Evolutionary conservation across 1,140 invertebrate genomes (phyloP), one percentile per base, ranked within the genome.

Genomic region (Drosophila chauvacae): DNA sequence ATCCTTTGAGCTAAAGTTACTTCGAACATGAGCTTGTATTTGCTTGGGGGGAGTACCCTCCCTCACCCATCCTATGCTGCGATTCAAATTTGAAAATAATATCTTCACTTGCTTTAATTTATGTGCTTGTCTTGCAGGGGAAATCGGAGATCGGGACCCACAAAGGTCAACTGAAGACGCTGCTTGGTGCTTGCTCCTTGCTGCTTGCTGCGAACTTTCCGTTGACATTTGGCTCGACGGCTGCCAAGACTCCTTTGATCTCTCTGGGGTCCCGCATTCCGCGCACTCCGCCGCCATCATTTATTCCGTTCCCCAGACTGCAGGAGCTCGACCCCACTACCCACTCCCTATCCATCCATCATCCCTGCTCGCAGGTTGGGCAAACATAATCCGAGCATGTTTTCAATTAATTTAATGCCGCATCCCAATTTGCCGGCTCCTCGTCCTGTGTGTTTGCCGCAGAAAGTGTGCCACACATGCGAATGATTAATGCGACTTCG

Each of bases 351-450:
- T 23, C 51, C 56, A 39, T 69, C 56, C 64, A 51, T 55, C 64
- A 47, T 63, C 50, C 37, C 62, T 61, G 62, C 45, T 70, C 73
- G 65, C 75, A 82, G 77, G 75, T 64, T 74, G 70, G 74, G 68
- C 77, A 86, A 87, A 87, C 79, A 80, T 86, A 76, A 87, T 82
- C 74, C 81, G 47, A 82, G 80, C 71, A 71, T 83, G 75, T 86
- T 86, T 82, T 62, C 80, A 88, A 87, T 87, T 87, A 87, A 87
- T 80, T 87, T 80, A 87, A 87, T 83, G 72, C 77, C 63, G 53
- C 81, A 77, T 80, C 64, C 74, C 81, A 66, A 61, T 77, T 77
- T 68, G 73, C 74, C 73, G 56, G 18, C 57, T 68, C 59, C 55
- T 33, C 28, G 48, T 33, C 26, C 57, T 80, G 77, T 77, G 64